A percentile compares a stretch with the other conserved stretches of the same genome.
phyloP scores from a whole-genome alignment of 1,140 invertebrate genomes.

The Aricia agestis region DNA sequence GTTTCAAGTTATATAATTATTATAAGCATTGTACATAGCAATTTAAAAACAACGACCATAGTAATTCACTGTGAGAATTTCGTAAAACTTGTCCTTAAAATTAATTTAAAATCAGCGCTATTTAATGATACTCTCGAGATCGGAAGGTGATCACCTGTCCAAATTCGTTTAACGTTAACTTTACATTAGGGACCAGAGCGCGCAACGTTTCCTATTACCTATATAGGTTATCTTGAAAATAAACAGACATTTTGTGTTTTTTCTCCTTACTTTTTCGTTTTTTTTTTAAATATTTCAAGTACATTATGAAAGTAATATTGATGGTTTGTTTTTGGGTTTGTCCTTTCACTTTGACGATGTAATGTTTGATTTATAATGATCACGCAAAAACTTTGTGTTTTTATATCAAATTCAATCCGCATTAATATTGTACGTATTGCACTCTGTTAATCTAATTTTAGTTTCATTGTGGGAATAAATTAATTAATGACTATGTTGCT shows the following conservation, averaged over 20 bases:
- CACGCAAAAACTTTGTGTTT: neutral
- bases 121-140: slow-evolving; percentile 16
- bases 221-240: slow-evolving; percentile 4
- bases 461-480: slow-evolving; percentile 18
- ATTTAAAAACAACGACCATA: neutral
- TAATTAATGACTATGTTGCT: slow-evolving; percentile 19
- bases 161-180: slow-evolving; percentile 23
- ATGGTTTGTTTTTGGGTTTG: neutral
- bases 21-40: no score
- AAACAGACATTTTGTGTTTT: neutral
- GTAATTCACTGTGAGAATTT: neutral
- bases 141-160: slow-evolving; percentile 21
- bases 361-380: neutral
- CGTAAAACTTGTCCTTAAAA: slow-evolving; percentile 14
- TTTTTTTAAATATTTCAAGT: no score
- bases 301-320: no score
- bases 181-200: slow-evolving; percentile 18
- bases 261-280: no score
- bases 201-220: slow-evolving; percentile 12
- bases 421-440: slow-evolving; percentile 15
- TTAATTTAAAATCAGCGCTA: slow-evolving; percentile 21
- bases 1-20: neutral
- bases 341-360: neutral
- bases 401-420: neutral
- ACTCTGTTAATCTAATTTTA: slow-evolving; percentile 17